Evolutionary conservation across 2,888 invertebrate species (phyloP).

Genomic region (Heliothis peltigera): DNA sequence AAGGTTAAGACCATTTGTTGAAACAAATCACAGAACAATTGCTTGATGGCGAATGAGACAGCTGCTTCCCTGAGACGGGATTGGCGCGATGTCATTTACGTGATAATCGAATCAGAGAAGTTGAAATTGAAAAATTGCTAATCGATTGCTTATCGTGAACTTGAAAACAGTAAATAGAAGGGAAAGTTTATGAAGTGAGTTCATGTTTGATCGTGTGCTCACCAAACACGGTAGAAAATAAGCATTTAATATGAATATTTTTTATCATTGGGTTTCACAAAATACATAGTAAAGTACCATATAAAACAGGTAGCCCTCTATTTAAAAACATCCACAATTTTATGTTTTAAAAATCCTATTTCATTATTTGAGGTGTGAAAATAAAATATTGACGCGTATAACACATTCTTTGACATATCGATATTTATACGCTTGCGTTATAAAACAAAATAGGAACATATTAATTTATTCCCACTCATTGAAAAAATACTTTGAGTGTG

Average conservation of each 20-base stretch:
- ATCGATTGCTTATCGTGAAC: too few species aligned
- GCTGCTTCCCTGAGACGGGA: not conserved
- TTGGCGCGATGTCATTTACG: not conserved
- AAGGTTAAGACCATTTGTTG: slow-evolving; percentile 18
- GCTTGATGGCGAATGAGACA: not conserved
- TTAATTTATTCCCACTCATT: not conserved
- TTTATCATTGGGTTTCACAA: too few species aligned
- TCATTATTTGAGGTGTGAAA: not conserved
- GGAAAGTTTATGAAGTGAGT: too few species aligned
- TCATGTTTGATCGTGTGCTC: too few species aligned
- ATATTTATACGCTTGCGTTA: not conserved
- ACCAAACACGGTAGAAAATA: not conserved
- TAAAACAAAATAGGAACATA: not conserved
- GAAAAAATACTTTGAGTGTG: not conserved
- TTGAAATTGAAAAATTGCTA: not conserved
- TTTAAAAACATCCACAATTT: not conserved
- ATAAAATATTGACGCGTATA: not conserved
- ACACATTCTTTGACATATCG: not conserved
- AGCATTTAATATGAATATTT: too few species aligned
- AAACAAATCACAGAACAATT: slow-evolving; percentile 3
- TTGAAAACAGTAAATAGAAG: too few species aligned
- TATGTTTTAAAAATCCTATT: not conserved
- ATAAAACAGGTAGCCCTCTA: too few species aligned
- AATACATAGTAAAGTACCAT: not conserved
- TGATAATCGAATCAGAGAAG: not conserved